A percentile compares a stretch with the other conserved stretches of the same genome.
Evolutionary conservation across 1,140 invertebrate species (phyloP).

Genomic region (Drosophila eugracilis): DNA sequence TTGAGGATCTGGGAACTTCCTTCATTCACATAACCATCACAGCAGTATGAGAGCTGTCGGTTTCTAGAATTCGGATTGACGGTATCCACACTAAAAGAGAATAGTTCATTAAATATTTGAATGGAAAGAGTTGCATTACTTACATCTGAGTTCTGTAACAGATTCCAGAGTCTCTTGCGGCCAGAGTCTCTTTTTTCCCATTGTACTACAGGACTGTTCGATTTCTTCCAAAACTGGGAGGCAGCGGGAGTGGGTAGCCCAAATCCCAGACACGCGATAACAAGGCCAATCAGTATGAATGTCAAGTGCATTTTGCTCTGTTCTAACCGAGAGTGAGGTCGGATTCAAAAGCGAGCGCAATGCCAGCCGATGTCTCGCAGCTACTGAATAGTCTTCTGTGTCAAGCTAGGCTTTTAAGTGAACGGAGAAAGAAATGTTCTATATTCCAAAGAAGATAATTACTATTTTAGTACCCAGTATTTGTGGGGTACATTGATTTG

Average conservation of each 20-base stretch:
- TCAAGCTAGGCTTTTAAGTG: slow-evolving; percentile 24
- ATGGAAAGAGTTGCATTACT: neutral
- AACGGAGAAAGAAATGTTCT: slow-evolving; percentile 49
- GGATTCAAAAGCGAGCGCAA: slow-evolving; percentile 9
- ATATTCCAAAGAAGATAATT: slow-evolving; percentile 32
- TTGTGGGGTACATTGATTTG: slow-evolving; percentile 14
- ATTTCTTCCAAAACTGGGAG: slow-evolving; percentile 59
- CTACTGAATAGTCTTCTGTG: slow-evolving; percentile 46
- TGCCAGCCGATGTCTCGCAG: slow-evolving; percentile 29
- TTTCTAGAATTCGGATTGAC: slow-evolving; percentile 56
- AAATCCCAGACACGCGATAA: slow-evolving; percentile 41
- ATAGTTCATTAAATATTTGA: neutral
- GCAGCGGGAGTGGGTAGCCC: slow-evolving; percentile 5
- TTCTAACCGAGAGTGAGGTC: slow-evolving; percentile 21
- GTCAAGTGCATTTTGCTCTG: slow-evolving; percentile 42
- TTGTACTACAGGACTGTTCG: neutral
- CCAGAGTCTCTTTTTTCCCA: slow-evolving; percentile 30
- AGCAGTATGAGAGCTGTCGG: slow-evolving; percentile 70
- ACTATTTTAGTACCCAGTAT: slow-evolving; percentile 4
- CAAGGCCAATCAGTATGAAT: slow-evolving; percentile 31
- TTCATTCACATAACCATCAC: slow-evolving; percentile 56
- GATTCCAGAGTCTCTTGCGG: slow-evolving; percentile 47
- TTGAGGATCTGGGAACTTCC: slow-evolving; percentile 50
- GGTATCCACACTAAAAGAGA: slow-evolving; percentile 43
- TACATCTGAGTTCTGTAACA: slow-evolving; percentile 37